Base-by-base conservation (phyloP, 1,140 invertebrate species). In the Notospermus geniculatus region DNA sequence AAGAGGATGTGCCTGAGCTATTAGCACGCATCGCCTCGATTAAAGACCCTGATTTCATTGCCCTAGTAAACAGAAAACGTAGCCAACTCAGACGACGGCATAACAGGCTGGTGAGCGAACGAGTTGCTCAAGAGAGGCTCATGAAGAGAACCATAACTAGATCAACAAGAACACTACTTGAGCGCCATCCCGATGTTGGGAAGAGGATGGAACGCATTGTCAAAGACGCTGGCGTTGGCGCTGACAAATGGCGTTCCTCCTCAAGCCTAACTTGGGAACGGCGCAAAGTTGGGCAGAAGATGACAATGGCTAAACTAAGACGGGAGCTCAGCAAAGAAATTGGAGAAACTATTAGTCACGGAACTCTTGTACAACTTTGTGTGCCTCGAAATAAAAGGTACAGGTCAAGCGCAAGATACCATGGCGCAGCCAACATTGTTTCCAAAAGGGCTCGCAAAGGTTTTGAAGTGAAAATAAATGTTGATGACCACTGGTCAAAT, bases 381-480 rank as follows among this genome's bases (percentile, higher is more conserved):
- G 46, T 50, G 9, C 46, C 46, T 7, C 46, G 19, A 9, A 50
- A 50, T n/a, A 50, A 50, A 50, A 5, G 46, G n/a, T 23, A 27
- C n/a, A 50, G 25, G 25, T 50, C 46, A 5, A 50, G 46, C n/a
- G n/a, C 46, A 50, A 50, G 46, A n/a, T 50, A 50, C 46, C 46
- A 27, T 50, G 46, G 46, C 4, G 46, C 25, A 23, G 46, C 46
- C n/a, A 50, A 50, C 46, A 50, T 50, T 50, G 46, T 50, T 19
- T 50, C 46, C n/a, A 50, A 50, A 50, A 19, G 46, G n/a, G 46
- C 46, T 9, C n/a, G 46, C 19, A 50, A 50, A n/a, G 46, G 46
- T 5, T 50, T 50, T 50, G 46, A 50, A 9, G 25, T 50, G 19
- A 50, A 50, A 50, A 50, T 50, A 23, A 50, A 50, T 50, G 46